phyloP scores from a whole-genome alignment of 2,797 vertebrate species.

The Malacoctenus gilli region DNA sequence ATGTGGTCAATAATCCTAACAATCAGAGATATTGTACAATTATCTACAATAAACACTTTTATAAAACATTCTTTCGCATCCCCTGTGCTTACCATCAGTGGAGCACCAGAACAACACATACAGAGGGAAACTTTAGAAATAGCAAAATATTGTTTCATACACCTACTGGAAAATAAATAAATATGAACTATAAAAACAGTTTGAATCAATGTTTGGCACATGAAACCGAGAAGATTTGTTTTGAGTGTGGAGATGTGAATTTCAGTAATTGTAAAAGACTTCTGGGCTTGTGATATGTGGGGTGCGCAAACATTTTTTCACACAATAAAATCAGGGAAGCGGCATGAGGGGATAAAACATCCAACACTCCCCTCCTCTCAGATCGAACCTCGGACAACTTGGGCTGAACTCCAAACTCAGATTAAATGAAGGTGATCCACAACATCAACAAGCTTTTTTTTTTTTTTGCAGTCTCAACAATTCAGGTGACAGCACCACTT shows the following conservation, averaged over 20 bases:
- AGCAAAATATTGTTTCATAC: slow-evolving; percentile 66
- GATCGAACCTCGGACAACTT: slow-evolving; percentile 14
- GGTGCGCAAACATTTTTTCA: slow-evolving; percentile 61
- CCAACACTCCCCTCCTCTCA: slow-evolving; percentile 22
- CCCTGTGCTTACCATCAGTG: slow-evolving; percentile 60
- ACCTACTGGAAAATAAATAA: slow-evolving; percentile 79
- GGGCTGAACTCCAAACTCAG: slow-evolving; percentile 23
- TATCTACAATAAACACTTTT: slow-evolving; percentile 86
- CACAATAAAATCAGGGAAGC: slow-evolving; percentile 45
- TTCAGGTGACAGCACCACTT: slow-evolving; percentile 58
- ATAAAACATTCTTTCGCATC: too few relatives aligned
- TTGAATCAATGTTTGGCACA: slow-evolving; percentile 76
- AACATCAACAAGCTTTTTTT: slow-evolving; percentile 6
- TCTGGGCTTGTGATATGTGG: slow-evolving; percentile 36
- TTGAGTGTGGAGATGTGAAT: slow-evolving; percentile 46
- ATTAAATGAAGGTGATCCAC: slow-evolving; percentile 19
- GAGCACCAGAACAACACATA: slow-evolving; percentile 61
- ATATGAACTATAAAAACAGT: slow-evolving; percentile 77
- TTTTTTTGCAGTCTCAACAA: slow-evolving; percentile 15
- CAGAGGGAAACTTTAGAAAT: slow-evolving; percentile 49
- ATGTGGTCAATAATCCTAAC: slow-evolving; percentile 79
- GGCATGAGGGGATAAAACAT: slow-evolving; percentile 36
- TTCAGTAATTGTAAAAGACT: slow-evolving; percentile 40
- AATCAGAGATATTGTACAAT: slow-evolving; percentile 82
- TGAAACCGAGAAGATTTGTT: slow-evolving; percentile 47